phyloP scores from a whole-genome alignment of 2,797 vertebrate species.

The Zalophus californianus region DNA sequence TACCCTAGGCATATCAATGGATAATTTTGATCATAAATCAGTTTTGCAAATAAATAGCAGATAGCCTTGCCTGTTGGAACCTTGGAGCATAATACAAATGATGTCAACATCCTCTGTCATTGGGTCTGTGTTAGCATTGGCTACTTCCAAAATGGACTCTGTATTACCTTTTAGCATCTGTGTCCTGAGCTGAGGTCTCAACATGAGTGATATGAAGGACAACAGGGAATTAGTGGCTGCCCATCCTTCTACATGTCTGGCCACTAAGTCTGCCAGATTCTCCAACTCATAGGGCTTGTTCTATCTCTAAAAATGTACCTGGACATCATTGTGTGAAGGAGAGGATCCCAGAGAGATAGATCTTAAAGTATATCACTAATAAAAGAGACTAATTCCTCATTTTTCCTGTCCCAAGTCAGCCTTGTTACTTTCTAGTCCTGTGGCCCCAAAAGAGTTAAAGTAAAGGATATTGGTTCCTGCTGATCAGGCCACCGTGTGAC shows the following conservation, averaged over 20 bases:
- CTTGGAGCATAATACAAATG: neutral
- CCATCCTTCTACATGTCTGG: neutral
- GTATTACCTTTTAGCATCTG: neutral
- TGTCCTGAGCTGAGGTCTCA: neutral
- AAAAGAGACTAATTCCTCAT: constrained; percentile 6
- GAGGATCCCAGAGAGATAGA: neutral
- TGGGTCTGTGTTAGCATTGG: neutral
- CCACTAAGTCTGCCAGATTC: neutral
- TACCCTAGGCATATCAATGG: neutral
- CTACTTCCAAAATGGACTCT: neutral
- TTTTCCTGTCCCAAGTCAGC: neutral
- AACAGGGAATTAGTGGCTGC: neutral
- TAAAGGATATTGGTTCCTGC: constrained; percentile 24
- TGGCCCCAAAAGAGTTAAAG: constrained; percentile 19
- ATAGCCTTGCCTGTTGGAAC: neutral
- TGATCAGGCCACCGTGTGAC: constrained; percentile 6
- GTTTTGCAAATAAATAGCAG: neutral
- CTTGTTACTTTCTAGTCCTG: neutral
- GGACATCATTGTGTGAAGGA: neutral
- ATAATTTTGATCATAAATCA: constrained; percentile 43
- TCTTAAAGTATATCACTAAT: neutral
- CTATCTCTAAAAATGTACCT: neutral
- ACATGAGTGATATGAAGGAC: neutral
- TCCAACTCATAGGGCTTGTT: neutral
- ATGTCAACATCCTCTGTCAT: neutral